phyloP scores from a whole-genome alignment of 2,888 invertebrate genomes.

The Heliconius ethilla region DNA sequence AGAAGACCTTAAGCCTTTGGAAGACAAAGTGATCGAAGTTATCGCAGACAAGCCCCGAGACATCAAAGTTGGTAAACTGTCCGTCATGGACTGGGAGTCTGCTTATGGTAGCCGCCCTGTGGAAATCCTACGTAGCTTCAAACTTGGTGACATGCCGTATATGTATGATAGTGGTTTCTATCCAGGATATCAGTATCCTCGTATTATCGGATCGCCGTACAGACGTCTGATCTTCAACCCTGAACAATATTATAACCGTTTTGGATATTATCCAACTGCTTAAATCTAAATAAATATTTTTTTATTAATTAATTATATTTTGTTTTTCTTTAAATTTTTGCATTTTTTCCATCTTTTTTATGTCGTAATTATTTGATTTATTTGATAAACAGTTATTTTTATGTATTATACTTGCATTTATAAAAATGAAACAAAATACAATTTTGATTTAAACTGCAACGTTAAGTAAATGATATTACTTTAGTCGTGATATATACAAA shows the following conservation, averaged over 20 bases:
- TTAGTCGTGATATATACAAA: background rate
- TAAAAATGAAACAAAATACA: too few relatives aligned
- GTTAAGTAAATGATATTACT: too few relatives aligned
- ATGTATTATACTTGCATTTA: too few relatives aligned
- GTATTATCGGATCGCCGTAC: background rate
- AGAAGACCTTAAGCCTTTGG: background rate
- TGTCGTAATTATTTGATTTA: too few relatives aligned
- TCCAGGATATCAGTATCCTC: background rate
- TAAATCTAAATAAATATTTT: background rate
- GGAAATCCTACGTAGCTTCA: constrained; percentile 4
- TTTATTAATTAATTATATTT: background rate
- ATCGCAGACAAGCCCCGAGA: background rate
- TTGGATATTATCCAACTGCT: constrained; percentile 4
- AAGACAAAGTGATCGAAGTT: constrained; percentile 5
- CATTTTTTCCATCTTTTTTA: too few relatives aligned
- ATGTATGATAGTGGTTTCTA: constrained; percentile 2
- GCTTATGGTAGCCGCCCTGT: background rate
- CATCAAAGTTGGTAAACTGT: constrained; percentile 1
- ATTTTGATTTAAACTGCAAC: too few relatives aligned
- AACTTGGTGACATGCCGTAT: background rate
- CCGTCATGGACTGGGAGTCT: constrained; percentile 25
- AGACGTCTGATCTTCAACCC: background rate
- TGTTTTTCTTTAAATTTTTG: too few relatives aligned
- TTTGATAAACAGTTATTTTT: too few relatives aligned
- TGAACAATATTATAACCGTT: constrained; percentile 4